Base-by-base conservation (phyloP, 2,888 invertebrate species). In the Drosophila subsilvestris region DNA sequence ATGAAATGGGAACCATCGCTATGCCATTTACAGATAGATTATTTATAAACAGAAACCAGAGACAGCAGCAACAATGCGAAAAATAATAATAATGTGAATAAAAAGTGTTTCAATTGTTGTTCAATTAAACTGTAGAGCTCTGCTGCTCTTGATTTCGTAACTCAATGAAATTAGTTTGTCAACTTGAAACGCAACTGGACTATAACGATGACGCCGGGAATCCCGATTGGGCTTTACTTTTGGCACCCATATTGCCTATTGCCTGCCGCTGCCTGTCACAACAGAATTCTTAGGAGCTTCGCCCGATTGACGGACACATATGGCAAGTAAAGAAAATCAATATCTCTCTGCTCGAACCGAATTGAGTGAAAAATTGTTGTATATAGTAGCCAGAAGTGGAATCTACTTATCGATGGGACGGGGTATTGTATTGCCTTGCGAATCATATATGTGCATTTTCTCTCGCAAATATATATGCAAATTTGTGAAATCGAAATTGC, bases 151-250 rank as follows among this genome's bases (percentile, higher is more conserved):
- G 63, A 62, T 61, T 50, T 49, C 56, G 63, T 47, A 69, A 68
- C 56, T 48, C 48, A 22, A 48, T n/a, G 44, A 70, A 74, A 67
- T 60, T 48, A 69, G 70, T 49, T 56, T 55, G 74, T 80, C 83
- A 78, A 58, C 20, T 18, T 4, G 5, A 12, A 68, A 42, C 27
- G 62, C 45, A 32, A 47, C 45, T 53, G 62, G 79, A 63, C 79
- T 79, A 47, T 79, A 50, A 25, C 59, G 61, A 73, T 87, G 86
- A 82, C 87, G 79, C 62, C 73, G 89, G 89, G 83, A 89, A 89
- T 85, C 71, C 86, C 85, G 75, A 14, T 57, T 59, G 53, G 76
- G 83, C 78, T 87, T 87, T 71, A 54, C 56, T 53, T 55, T 68
- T 85, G 84, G 65, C 89, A 78, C 74, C 79, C 60, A n/a, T n/a